These are phyloP conservation scores for Orthosia gracilis DNA, from an alignment of 2,888 invertebrate genomes.

Conservation along the genomic window DNA sequence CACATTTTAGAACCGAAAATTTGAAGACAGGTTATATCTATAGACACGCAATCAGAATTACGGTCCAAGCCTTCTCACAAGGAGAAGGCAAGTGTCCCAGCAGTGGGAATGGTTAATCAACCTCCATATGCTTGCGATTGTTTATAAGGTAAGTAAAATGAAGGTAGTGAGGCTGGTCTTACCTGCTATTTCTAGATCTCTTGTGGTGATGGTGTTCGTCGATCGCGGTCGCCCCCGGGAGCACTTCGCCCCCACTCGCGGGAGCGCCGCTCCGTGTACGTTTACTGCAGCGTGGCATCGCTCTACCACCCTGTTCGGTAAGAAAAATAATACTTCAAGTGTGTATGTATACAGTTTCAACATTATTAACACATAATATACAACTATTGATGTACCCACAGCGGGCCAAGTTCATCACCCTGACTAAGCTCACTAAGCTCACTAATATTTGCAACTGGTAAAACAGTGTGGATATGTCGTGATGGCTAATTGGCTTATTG, in stretches of 20 bases:
- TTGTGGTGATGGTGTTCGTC: constrained; percentile 88
- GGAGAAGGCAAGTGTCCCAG: neutral
- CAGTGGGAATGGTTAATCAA: neutral
- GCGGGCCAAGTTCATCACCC: no score
- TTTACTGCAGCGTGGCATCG: constrained; percentile 90
- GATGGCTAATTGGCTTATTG: no score
- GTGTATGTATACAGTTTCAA: neutral
- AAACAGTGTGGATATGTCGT: no score
- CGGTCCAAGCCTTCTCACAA: no score
- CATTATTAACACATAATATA: neutral
- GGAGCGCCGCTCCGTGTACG: constrained; percentile 88
- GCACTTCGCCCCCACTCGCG: constrained; percentile 76
- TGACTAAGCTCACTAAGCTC: no score
- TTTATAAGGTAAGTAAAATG: neutral
- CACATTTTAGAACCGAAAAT: no score
- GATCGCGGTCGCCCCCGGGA: constrained; percentile 84
- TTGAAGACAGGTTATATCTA: no score
- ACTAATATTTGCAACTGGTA: no score
- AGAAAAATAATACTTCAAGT: constrained; percentile 13
- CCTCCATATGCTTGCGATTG: neutral
- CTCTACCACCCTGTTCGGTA: constrained; percentile 85
- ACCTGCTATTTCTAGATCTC: constrained; percentile 88
- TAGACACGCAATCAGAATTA: no score
- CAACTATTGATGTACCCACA: no score
- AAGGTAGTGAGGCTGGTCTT: neutral